phyloP scores from a whole-genome alignment of 2,888 invertebrate genomes.

The Cantharis rustica region DNA sequence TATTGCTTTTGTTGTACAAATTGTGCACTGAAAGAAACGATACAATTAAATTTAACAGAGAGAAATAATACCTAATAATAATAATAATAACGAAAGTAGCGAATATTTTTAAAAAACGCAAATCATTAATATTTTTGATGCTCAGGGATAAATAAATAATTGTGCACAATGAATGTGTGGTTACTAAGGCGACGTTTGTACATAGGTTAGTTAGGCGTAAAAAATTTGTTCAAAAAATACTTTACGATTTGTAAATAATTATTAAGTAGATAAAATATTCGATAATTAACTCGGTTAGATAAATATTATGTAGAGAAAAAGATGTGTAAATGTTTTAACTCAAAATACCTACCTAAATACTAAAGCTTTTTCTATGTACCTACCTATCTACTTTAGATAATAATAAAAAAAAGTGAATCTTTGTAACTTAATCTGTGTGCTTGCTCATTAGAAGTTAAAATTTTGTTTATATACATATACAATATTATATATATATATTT shows the following conservation, averaged over 20 bases:
- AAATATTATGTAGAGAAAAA: conserved; percentile 12
- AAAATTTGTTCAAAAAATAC: conserved; percentile 12
- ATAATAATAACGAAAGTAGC: conserved; percentile 14
- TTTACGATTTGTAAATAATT: background rate
- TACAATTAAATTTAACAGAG: conserved; percentile 6
- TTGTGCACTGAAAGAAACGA: background rate
- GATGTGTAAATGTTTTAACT: conserved; percentile 30
- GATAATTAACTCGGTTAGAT: background rate
- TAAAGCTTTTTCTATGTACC: conserved; percentile 31
- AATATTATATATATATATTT: conserved; percentile 21
- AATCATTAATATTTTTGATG: conserved; percentile 28
- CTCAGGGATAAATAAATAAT: conserved; percentile 24
- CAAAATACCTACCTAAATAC: conserved; percentile 12
- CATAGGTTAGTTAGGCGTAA: conserved; percentile 21
- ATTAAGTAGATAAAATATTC: background rate
- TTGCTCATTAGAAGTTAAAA: conserved; percentile 36
- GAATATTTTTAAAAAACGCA: conserved; percentile 26
- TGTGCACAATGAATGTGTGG: conserved; percentile 21
- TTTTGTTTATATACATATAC: conserved; percentile 1
- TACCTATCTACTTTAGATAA: conserved; percentile 24
- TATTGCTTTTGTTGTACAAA: conserved; percentile 23
- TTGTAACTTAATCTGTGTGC: conserved; percentile 45
- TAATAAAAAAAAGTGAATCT: conserved; percentile 23
- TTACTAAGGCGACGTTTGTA: conserved; percentile 23
- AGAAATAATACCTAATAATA: conserved; percentile 8